Conservation (phyloP, 2,888 invertebrate species). For the Stictocephala bisonia region DNA sequence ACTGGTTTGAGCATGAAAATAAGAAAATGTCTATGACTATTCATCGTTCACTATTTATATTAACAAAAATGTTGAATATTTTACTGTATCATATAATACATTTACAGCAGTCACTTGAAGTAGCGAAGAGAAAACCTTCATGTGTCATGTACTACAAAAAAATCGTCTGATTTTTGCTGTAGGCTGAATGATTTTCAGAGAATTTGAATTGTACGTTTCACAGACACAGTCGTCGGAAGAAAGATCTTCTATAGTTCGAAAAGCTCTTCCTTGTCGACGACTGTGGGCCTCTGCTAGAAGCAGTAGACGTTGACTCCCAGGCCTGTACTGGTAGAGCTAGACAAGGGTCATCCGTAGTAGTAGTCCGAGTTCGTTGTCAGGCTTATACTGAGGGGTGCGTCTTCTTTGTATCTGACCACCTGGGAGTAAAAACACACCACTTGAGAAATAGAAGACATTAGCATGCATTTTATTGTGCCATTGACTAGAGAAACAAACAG, state of each 20-base stretch:
- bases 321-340: constrained; percentile 31
- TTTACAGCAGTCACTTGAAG: too few species aligned
- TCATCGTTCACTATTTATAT: too few species aligned
- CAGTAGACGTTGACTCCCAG: constrained; percentile 68
- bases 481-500: not conserved
- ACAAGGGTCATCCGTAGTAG: constrained; percentile 80
- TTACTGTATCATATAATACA: too few species aligned
- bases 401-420: constrained; percentile 63
- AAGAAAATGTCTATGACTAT: too few species aligned
- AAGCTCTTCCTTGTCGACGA: constrained; percentile 29
- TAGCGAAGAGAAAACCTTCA: too few species aligned
- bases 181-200: too few species aligned
- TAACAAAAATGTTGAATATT: too few species aligned
- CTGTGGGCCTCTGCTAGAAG: constrained; percentile 65
- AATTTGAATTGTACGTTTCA: too few species aligned
- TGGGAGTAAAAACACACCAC: constrained; percentile 29
- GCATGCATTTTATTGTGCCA: not conserved
- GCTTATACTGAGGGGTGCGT: constrained; percentile 72
- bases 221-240: too few species aligned
- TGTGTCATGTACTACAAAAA: too few species aligned
- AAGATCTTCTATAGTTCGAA: constrained; percentile 32
- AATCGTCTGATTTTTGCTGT: too few species aligned
- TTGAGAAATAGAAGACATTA: not conserved
- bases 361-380: constrained; percentile 74
- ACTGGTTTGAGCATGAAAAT: too few species aligned